phyloP scores from a whole-genome alignment of 2,888 invertebrate genomes.

The Trachelus troglodyta region DNA sequence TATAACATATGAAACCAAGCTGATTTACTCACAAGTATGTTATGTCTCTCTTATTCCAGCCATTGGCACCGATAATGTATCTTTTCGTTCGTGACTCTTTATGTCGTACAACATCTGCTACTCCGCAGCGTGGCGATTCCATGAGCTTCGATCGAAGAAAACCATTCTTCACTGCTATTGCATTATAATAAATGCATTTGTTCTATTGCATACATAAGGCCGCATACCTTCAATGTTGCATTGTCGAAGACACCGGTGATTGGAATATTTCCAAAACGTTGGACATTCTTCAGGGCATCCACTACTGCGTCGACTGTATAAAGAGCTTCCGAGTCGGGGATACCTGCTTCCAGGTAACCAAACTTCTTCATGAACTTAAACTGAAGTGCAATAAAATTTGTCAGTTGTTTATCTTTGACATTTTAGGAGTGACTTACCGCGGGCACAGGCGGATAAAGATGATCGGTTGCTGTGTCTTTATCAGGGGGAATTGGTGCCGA shows the following conservation, averaged over 20 bases:
- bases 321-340: slow-evolving; percentile 70
- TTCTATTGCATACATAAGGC: neutral
- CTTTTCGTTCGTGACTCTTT: slow-evolving; percentile 67
- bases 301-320: slow-evolving; percentile 74
- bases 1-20: neutral
- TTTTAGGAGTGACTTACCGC: neutral
- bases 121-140: slow-evolving; percentile 76
- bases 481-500: neutral
- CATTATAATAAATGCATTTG: neutral
- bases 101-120: slow-evolving; percentile 72
- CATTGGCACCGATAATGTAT: slow-evolving; percentile 72
- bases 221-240: slow-evolving; percentile 66
- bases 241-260: slow-evolving; percentile 77
- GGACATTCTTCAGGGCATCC: slow-evolving; percentile 75
- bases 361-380: slow-evolving; percentile 76
- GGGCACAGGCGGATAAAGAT: neutral
- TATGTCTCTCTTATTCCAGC: slow-evolving; percentile 77
- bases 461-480: neutral
- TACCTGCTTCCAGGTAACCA: slow-evolving; percentile 73
- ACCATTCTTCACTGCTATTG: neutral
- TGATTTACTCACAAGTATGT: slow-evolving; percentile 74
- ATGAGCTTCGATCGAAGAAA: slow-evolving; percentile 70
- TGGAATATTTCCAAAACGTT: slow-evolving; percentile 77
- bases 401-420: neutral
- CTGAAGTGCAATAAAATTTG: slow-evolving; percentile 57